Percentiles rank a stretch among this genome's conserved stretches.
phyloP scores from a whole-genome alignment of 2,888 invertebrate species.

The Pyrocoelia pectoralis region DNA sequence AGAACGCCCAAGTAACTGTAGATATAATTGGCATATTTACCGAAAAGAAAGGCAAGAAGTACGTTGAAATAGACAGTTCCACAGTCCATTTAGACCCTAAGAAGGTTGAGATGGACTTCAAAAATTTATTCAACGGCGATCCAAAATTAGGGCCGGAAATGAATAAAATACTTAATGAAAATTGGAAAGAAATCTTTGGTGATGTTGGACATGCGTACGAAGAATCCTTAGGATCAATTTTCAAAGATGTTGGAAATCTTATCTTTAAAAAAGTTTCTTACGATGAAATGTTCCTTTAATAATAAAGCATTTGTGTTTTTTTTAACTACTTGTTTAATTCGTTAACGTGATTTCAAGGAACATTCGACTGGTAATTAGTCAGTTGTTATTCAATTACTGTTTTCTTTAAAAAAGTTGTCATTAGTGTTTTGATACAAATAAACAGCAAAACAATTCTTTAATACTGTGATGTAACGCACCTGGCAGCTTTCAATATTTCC shows the following conservation, averaged over 20 bases:
- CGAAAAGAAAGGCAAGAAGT: conserved; percentile 68
- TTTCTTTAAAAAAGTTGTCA: too few relatives aligned
- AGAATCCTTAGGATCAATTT: conserved; percentile 60
- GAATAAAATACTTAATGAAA: conserved; percentile 57
- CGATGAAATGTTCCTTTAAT: conserved; percentile 4
- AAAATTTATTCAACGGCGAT: conserved; percentile 66
- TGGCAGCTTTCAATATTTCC: too few relatives aligned
- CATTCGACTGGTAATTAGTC: too few relatives aligned
- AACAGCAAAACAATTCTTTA: too few relatives aligned
- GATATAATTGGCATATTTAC: conserved; percentile 67
- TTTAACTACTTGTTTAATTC: too few relatives aligned
- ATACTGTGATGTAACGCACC: too few relatives aligned
- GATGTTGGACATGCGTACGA: conserved; percentile 70
- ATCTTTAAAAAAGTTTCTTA: conserved; percentile 14
- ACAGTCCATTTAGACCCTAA: conserved; percentile 69
- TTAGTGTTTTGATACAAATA: too few relatives aligned
- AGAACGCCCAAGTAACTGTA: too few relatives aligned
- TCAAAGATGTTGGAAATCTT: not conserved
- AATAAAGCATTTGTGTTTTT: too few relatives aligned
- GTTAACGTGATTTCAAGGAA: too few relatives aligned
- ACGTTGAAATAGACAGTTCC: conserved; percentile 71
- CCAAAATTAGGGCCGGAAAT: conserved; percentile 49
- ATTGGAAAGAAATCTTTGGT: conserved; percentile 52
- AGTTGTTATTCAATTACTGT: too few relatives aligned
- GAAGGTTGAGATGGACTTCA: conserved; percentile 68